Evolutionary conservation across 2,113 vertebrate species (phyloP).

Genomic region (Callionymus lyra): DNA sequence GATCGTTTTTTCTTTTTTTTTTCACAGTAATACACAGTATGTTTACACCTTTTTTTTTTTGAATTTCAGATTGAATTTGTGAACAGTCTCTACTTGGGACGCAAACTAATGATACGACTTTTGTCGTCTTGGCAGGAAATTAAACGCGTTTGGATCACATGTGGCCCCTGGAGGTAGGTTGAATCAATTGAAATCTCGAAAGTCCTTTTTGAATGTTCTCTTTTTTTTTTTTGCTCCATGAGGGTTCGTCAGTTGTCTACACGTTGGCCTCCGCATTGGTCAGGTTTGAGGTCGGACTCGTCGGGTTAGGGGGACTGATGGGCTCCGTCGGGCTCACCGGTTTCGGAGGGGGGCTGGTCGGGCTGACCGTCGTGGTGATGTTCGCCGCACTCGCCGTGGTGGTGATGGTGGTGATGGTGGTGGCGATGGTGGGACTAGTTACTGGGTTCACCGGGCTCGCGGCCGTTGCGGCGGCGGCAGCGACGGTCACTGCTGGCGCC

Average conservation of each 20-base stretch:
- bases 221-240: constrained; percentile 70
- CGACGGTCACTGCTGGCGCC: constrained; percentile 9
- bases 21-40: constrained; percentile 69
- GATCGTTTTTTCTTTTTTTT: constrained; percentile 58
- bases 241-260: constrained; percentile 67
- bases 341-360: constrained; percentile 39
- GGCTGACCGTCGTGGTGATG: constrained; percentile 41
- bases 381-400: constrained; percentile 18
- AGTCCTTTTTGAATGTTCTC: constrained; percentile 87
- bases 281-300: constrained; percentile 69
- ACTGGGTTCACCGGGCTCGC: constrained; percentile 42
- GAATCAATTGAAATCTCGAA: constrained; percentile 84
- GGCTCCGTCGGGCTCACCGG: constrained; percentile 44
- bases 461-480: constrained; percentile 61
- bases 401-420: constrained; percentile 27
- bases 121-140: constrained; percentile 55
- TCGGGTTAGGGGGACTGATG: constrained; percentile 37
- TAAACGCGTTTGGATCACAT: constrained; percentile 66
- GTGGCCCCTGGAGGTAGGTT: constrained; percentile 97
- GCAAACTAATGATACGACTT: constrained; percentile 54
- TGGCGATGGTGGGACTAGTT: constrained; percentile 26
- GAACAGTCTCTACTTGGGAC: constrained; percentile 62
- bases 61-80: constrained; percentile 51
- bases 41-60: constrained; percentile 45
- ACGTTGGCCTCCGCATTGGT: constrained; percentile 89